Conservation (phyloP, 1,140 invertebrate species). For the Lordiphosa mommai region DNA sequence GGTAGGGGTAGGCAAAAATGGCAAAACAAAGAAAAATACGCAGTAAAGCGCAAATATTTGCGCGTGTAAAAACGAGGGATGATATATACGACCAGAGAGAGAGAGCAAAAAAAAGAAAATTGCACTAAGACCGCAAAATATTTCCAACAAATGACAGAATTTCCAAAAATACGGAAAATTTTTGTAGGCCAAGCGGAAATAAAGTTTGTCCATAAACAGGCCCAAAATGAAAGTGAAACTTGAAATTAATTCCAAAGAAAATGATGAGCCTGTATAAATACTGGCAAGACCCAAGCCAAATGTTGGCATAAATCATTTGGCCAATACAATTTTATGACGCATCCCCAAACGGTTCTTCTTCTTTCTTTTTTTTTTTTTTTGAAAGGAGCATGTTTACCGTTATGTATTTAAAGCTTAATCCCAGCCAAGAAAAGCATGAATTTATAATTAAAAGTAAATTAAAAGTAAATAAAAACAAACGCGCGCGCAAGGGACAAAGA, state of each 20-base stretch:
- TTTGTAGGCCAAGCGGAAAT: slow-evolving; percentile 8
- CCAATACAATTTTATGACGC: slow-evolving; percentile 61
- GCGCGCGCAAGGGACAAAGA: slow-evolving; percentile 22
- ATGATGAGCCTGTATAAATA: slow-evolving; percentile 58
- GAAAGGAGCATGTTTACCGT: slow-evolving; percentile 53
- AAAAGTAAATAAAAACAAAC: slow-evolving; percentile 71
- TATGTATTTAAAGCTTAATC: slow-evolving; percentile 72
- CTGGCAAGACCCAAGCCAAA: slow-evolving; percentile 6
- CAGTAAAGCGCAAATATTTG: slow-evolving; percentile 74
- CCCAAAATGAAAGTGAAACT: slow-evolving; percentile 62
- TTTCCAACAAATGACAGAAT: slow-evolving; percentile 18
- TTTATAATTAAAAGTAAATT: slow-evolving; percentile 78
- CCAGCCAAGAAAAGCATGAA: slow-evolving; percentile 69
- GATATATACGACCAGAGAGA: slow-evolving; percentile 10
- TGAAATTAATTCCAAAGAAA: slow-evolving; percentile 59
- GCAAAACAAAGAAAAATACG: slow-evolving; percentile 45
- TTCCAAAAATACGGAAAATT: slow-evolving; percentile 2
- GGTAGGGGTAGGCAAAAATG: slow-evolving; percentile 19
- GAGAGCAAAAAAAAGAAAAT: slow-evolving; percentile 1
- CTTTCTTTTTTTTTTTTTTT: slow-evolving; percentile 14
- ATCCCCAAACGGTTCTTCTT: slow-evolving; percentile 26
- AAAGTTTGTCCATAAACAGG: slow-evolving; percentile 34
- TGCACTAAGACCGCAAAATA: slow-evolving; percentile 8
- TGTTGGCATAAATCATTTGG: slow-evolving; percentile 54
- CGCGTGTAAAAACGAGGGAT: slow-evolving; percentile 74